These are phyloP conservation scores for Mico argentatus DNA, from an alignment of 2,797 vertebrate genomes.

Conservation along the genomic window DNA sequence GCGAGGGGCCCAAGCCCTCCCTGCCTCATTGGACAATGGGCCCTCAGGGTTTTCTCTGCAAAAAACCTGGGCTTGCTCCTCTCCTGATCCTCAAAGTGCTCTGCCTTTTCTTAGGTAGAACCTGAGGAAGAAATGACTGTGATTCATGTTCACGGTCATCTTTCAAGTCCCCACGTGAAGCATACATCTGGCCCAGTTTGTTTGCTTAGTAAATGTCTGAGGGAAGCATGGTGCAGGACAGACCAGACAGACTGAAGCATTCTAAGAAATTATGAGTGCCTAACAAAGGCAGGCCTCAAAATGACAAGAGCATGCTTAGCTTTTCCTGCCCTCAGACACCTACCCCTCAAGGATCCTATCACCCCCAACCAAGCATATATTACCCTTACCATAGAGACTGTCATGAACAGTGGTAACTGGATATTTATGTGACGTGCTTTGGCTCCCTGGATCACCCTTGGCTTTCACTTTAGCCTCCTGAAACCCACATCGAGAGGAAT, in stretches of 20 bases:
- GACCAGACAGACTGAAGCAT: not conserved
- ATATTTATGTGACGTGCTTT: rapidly evolving
- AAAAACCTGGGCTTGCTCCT: not conserved
- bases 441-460: not conserved
- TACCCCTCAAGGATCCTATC: not conserved
- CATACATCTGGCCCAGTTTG: not conserved
- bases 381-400: not conserved
- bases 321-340: not conserved
- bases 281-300: not conserved
- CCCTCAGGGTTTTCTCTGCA: not conserved
- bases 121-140: not conserved
- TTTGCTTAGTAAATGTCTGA: not conserved
- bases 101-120: not conserved
- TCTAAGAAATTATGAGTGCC: not conserved
- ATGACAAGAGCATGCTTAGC: not conserved
- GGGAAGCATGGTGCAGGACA: not conserved
- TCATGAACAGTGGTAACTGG: not conserved
- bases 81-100: not conserved
- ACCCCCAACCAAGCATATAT: not conserved
- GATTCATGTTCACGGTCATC: not conserved
- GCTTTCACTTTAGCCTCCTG: slow-evolving; percentile 53
- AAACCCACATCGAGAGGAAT: slow-evolving; percentile 47
- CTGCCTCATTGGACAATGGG: not conserved
- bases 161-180: not conserved
- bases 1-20: not conserved